Evolutionary conservation across 53 echinoderm and acorn worm genomes (phyloP).

Genomic region (Mesocentrotus franciscanus): DNA sequence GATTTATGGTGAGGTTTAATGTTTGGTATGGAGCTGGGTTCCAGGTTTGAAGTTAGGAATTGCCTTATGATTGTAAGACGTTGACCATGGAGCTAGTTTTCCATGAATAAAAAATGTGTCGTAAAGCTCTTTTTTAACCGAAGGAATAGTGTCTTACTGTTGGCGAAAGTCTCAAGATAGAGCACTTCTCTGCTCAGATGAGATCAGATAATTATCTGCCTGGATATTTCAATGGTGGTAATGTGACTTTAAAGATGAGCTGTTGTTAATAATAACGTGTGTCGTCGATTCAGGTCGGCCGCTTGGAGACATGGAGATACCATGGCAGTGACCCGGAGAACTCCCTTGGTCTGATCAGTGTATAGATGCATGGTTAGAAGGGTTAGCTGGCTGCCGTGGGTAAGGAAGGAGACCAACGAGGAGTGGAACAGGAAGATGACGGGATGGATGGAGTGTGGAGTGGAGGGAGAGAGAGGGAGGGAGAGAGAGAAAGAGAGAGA

Average conservation of each 20-base stretch:
- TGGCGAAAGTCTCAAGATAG: too few relatives aligned
- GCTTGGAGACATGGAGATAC: slow-evolving; percentile 36
- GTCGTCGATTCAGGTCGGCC: slow-evolving; percentile 4
- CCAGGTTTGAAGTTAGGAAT: too few relatives aligned
- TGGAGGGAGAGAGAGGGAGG: too few relatives aligned
- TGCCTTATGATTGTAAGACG: too few relatives aligned
- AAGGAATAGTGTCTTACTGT: too few relatives aligned
- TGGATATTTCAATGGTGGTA: not conserved
- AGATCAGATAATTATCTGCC: not conserved
- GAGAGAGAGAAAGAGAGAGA: not conserved
- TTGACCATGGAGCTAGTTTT: too few relatives aligned
- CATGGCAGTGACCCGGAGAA: slow-evolving; percentile 18
- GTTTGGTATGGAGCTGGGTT: too few relatives aligned
- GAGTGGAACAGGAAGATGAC: too few relatives aligned
- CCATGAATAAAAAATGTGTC: too few relatives aligned
- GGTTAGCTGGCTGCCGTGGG: not conserved
- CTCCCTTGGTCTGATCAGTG: not conserved
- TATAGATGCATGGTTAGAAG: not conserved
- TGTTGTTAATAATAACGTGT: slow-evolving; percentile 45
- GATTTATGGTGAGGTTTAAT: too few relatives aligned
- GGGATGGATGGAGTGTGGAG: not conserved
- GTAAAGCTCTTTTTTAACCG: too few relatives aligned
- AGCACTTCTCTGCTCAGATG: too few relatives aligned
- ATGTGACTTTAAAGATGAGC: slow-evolving; percentile 5
- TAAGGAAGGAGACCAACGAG: not conserved